phyloP scores from a whole-genome alignment of 2,888 invertebrate genomes.

The Drosophila meridionalis region DNA sequence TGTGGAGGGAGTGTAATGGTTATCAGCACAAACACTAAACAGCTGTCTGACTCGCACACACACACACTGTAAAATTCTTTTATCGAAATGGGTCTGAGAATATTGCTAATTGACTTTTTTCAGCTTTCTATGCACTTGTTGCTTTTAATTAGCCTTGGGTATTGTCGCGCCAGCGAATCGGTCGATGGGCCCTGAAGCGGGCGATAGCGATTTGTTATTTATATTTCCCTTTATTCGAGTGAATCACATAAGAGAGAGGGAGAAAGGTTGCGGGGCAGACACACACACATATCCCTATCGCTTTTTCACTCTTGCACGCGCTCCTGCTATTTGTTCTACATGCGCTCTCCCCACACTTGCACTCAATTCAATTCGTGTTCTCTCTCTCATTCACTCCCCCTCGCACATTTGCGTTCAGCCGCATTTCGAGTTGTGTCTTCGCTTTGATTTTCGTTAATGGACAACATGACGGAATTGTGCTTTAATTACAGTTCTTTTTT shows the following conservation, averaged over 20 bases:
- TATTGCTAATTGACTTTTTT: neutral
- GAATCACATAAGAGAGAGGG: slow-evolving; percentile 18
- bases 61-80: neutral
- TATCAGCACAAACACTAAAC: neutral
- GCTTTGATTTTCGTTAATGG: slow-evolving; percentile 16
- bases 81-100: neutral
- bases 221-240: slow-evolving; percentile 9
- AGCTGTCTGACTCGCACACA: neutral
- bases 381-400: neutral
- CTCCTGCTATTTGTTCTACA: neutral
- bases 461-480: slow-evolving; percentile 10
- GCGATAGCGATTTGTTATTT: slow-evolving; percentile 32
- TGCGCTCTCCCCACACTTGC: neutral
- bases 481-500: slow-evolving; percentile 13
- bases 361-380: neutral
- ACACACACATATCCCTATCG: neutral
- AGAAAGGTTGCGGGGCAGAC: neutral
- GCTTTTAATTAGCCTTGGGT: slow-evolving; percentile 61
- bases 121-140: slow-evolving; percentile 53
- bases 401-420: neutral
- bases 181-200: slow-evolving; percentile 46
- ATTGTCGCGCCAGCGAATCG: slow-evolving; percentile 17
- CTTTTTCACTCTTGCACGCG: neutral
- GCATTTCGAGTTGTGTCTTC: slow-evolving; percentile 12
- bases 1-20: neutral